Evolutionary conservation across 2,797 vertebrate genomes (phyloP).

Genomic region (Sciurus vulgaris): DNA sequence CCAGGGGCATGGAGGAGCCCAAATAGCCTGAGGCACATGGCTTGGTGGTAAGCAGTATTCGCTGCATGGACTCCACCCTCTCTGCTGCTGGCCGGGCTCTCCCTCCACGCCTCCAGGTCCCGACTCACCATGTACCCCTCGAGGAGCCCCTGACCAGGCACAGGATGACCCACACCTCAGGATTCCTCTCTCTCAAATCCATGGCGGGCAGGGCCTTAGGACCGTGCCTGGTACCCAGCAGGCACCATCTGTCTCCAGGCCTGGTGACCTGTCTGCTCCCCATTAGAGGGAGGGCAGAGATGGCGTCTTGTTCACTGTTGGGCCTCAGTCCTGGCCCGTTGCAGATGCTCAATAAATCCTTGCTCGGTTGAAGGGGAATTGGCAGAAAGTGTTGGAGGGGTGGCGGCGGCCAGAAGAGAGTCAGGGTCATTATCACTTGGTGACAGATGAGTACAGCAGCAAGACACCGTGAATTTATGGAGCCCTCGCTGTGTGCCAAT

Average conservation of each 20-base stretch:
- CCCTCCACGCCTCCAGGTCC: not conserved
- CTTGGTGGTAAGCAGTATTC: not conserved
- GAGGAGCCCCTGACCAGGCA: too few relatives aligned
- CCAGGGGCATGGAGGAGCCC: not conserved
- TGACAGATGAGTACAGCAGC: constrained; percentile 6
- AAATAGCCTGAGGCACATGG: not conserved
- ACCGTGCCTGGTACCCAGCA: not conserved
- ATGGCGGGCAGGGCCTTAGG: too few relatives aligned
- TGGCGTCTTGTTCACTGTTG: not conserved
- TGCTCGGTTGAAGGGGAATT: not conserved
- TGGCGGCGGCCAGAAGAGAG: not conserved
- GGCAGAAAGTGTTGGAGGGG: not conserved
- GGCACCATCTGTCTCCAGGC: not conserved
- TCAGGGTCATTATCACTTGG: not conserved
- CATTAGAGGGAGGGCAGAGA: not conserved
- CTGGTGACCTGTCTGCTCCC: not conserved
- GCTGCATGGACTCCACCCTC: not conserved
- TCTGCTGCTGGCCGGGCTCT: not conserved
- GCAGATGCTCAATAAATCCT: not conserved
- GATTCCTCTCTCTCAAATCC: too few relatives aligned
- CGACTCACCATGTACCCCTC: too few relatives aligned
- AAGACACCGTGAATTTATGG: not conserved
- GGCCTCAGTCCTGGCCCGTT: accelerated
- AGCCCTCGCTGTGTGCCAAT: not conserved
- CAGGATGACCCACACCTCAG: too few relatives aligned